Base-by-base conservation (phyloP, 1,140 invertebrate genomes). In the Melitaea cinxia region DNA sequence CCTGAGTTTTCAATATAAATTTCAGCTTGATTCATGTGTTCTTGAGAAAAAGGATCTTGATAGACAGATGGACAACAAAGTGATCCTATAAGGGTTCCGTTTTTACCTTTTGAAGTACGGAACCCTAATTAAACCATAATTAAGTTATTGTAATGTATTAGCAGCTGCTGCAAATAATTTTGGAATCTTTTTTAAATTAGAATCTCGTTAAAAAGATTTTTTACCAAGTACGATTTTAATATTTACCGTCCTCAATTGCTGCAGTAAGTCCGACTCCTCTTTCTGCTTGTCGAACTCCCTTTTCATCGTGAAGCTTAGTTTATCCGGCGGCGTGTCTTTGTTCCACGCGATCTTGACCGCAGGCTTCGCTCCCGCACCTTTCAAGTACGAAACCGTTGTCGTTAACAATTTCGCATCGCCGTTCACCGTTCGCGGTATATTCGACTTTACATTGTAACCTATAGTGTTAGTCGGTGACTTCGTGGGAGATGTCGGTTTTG, bases 261-360 rank as follows among this genome's bases (percentile, higher is more conserved):
- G 94, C 61, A 98, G 94, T 65, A 97, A 91, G 83, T 98, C 96
- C 14, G 94, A 95, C 84, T 98, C 97, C 88, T 98, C 97, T 78
- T 95, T 95, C 66, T 96, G 96, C 75, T 96, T 95, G 78, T 98
- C 96, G 63, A 97, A 96, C 80, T 98, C 96, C 65, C 97, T 92
- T 74, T 97, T 94, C 95, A 98, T 97, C 4, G 97, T 98, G 86
- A 98, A 98, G 70, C 95, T 96, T 70, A 96, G 93, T 82, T 97
- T 97, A 65, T 96, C 95, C 2, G 92, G 85, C 15, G 94, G 89
- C 57, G 94, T 86, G 66, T 95, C 94, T 65, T 93, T 94, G 75
- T 94, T 96, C 95, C 95, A 96, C 59, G 93, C 91, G 47, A 94
- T 92, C 69, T 92, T 94, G 68, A 93, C 93, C 12, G 92, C 82